Base-by-base conservation (phyloP, 2,113 vertebrate species). In the Lutjanus erythropterus region DNA sequence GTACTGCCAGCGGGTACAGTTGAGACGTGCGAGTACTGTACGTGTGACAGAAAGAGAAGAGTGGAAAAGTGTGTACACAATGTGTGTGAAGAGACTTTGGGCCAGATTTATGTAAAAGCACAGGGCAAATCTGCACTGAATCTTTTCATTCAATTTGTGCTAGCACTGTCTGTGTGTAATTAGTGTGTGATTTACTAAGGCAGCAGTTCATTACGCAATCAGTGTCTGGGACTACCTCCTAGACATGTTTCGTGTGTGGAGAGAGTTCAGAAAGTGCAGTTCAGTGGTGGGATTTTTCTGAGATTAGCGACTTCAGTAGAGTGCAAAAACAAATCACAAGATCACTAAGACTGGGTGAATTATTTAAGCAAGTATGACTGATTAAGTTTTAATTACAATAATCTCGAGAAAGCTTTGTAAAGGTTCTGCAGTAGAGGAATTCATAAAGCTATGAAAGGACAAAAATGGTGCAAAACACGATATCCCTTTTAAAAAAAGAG, bases 171-270 rank as follows among this genome's bases (percentile, higher is more conserved):
- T 71, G 52, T 37, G 46, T 44, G 52, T 72, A 74, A 80, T 74
- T 66, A 86, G 46, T 66, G 25, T 55, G 56, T 52, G 65, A 73
- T 86, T 81, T 81, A 77, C 23, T 15, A 39, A 75, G 50, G 47
- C 71, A 77, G 84, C 50, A 52, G 37, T 74, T 84, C 37, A 79
- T 81, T 81, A 84, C 23, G 1, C 44, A 77, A 53, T 72, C 70
- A 75, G 71, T 52, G 72, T 46, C 49, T 50, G 23, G 47, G 29
- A 7, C 31, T 66, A 29, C 49, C 41, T 73, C 59, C 47, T 12
- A 60, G 47, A 59, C 8, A 1, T 6, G 65, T 61, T 61, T 42
- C 27, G n/a, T 77, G 55, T n/a, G 12, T 16, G 6, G 44, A 70
- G 27, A 66, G 52, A 61, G 37, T 46, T 65, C 9, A 41, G 52